Percentiles rank a stretch among this genome's conserved stretches.
Evolutionary conservation across 2,797 vertebrate species (phyloP).

Genomic region (Lateolabrax maculatus): DNA sequence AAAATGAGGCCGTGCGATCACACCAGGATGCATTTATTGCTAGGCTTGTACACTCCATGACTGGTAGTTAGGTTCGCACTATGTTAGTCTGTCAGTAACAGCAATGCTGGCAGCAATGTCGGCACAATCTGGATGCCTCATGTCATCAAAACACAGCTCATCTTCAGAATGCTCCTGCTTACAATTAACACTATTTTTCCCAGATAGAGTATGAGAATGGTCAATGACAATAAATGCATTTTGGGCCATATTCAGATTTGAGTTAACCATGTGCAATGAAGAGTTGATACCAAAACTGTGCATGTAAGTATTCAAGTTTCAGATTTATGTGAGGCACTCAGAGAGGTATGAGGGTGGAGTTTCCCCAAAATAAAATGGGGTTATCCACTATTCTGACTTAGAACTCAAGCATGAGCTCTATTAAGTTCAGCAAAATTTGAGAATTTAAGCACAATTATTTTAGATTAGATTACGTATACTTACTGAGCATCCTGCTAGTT

Average conservation of each 20-base stretch:
- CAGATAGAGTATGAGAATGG: not conserved
- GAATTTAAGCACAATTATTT: not conserved
- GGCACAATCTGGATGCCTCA: conserved; percentile 56
- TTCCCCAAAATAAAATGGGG: not conserved
- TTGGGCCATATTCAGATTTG: not conserved
- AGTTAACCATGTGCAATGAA: not conserved
- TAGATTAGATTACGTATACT: not conserved
- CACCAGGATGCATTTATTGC: conserved; percentile 24
- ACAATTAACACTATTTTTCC: conserved; percentile 8
- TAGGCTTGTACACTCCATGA: conserved; percentile 29
- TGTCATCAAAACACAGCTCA: conserved; percentile 40
- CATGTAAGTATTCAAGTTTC: not conserved
- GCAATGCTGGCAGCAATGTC: conserved; percentile 34
- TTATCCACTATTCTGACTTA: not conserved
- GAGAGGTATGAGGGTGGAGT: not conserved
- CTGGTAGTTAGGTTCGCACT: conserved; percentile 49
- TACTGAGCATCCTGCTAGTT: not conserved
- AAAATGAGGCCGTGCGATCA: conserved; percentile 6
- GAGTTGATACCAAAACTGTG: not conserved
- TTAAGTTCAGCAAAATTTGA: not conserved
- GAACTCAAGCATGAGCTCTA: not conserved
- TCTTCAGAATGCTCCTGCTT: conserved; percentile 27
- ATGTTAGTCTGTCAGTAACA: conserved; percentile 39
- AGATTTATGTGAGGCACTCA: not conserved
- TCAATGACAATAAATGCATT: not conserved